Base-by-base conservation (phyloP, 2,888 invertebrate species). In the Leptinotarsa peninsularis region DNA sequence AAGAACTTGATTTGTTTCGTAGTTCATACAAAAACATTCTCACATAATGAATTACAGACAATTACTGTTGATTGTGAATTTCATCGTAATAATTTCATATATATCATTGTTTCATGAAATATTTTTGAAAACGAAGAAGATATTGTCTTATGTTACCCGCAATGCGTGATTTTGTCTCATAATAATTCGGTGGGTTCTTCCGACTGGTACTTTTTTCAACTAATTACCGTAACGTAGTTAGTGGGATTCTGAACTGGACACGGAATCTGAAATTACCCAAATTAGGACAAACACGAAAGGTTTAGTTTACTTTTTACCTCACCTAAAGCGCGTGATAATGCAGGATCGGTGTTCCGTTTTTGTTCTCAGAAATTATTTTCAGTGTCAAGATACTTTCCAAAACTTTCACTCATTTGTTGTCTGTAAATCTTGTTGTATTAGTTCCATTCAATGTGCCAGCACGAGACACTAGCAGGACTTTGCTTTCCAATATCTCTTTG, bases 281-380 rank as follows among this genome's bases (percentile, higher is more conserved):
- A 58, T 58, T 58, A 58, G 58, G 14, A 58, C 17, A n/a, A 23
- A 58, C 58, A 58, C 58, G 58, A 23, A 58, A 58, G 23, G 14
- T 58, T 18, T 21, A 58, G 13, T 18, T 58, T 18, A 58, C 58
- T 58, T 58, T 58, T 58, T 23, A 21, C 21, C 13, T 18, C 18
- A 18, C 7, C 21, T 58, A 21, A 13, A 18, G 21, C 56, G 7
- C 23, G n/a, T 14, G 58, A 21, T 23, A 14, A 23, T 18, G 23
- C 58, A 58, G 58, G 21, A 13, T 23, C 13, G 58, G 58, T 13
- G 23, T 23, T 13, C 58, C 58, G 33, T 33, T 33, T 33, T 7
- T 7, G 33, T 33, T 7, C 4, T 33, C 33, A 7, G 33, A 7
- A 33, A 33, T 33, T 33, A 33, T 33, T 33, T 33, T 33, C 33